Percentiles rank a stretch among this genome's conserved stretches.
Conservation (phyloP, 2,113 vertebrate genomes). For the Gymnobelideus leadbeateri region DNA sequence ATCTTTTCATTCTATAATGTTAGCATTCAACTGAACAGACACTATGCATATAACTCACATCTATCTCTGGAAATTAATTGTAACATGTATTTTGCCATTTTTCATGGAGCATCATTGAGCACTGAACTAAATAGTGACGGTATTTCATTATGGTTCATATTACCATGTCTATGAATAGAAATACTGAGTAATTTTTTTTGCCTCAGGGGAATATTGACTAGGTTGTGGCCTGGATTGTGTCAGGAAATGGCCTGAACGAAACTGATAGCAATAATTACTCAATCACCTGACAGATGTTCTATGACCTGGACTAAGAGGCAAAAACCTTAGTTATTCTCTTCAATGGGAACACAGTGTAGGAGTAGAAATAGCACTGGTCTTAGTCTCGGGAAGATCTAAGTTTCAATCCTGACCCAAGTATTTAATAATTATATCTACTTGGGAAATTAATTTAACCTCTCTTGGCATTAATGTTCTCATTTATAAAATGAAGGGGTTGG, state of each 20-base stretch:
- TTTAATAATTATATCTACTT: neutral
- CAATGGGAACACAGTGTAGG: neutral
- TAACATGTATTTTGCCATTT: neutral
- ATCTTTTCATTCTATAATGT: neutral
- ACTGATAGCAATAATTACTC: neutral
- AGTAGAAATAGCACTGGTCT: neutral
- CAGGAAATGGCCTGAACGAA: neutral
- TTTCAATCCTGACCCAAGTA: neutral
- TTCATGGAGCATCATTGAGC: neutral
- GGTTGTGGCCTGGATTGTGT: neutral
- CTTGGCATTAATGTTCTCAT: neutral
- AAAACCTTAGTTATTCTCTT: neutral
- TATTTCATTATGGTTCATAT: neutral
- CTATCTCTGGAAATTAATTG: neutral
- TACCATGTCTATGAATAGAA: neutral
- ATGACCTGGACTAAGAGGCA: neutral
- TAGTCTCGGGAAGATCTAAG: neutral
- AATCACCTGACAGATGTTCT: neutral
- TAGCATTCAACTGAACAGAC: conserved; percentile 37
- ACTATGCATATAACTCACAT: neutral
- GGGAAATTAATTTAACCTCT: neutral
- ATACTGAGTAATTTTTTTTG: neutral
- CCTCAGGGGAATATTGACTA: neutral
- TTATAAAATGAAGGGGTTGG: neutral
- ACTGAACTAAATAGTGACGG: neutral